Evolutionary conservation across 2,113 vertebrate species (phyloP).

Genomic region (Suricata suricatta): DNA sequence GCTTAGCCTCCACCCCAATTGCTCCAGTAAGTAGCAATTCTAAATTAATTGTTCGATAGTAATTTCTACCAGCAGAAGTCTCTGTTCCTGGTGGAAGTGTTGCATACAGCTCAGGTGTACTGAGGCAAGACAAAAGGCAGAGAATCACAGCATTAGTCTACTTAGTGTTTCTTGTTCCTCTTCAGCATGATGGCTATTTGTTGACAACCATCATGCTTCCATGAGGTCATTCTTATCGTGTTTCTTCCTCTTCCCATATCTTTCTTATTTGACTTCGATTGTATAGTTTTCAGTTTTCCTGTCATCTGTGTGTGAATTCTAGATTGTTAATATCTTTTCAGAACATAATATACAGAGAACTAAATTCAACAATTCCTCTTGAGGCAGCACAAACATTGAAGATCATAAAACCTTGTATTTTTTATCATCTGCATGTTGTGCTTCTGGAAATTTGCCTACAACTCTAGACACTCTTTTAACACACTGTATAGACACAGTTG

Average conservation of each 20-base stretch:
- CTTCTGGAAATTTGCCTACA: not conserved
- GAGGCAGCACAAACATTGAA: not conserved
- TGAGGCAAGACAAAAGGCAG: not conserved
- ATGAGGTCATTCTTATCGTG: not conserved
- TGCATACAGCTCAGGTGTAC: not conserved
- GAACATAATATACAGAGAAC: not conserved
- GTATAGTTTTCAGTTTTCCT: not conserved
- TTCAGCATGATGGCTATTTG: not conserved
- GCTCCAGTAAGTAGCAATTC: not conserved
- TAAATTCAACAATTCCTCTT: not conserved
- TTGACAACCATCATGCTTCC: not conserved
- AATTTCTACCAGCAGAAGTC: not conserved
- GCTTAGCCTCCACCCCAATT: not conserved
- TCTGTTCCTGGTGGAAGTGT: not conserved
- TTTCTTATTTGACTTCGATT: not conserved
- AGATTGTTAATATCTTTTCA: not conserved
- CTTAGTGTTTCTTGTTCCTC: not conserved
- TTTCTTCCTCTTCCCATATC: not conserved
- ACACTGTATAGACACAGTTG: not conserved
- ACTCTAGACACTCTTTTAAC: not conserved
- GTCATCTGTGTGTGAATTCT: not conserved
- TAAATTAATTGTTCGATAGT: not conserved
- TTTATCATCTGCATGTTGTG: not conserved
- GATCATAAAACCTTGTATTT: not conserved
- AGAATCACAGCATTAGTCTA: not conserved